These are phyloP conservation scores for Galerucella pusilla DNA, from an alignment of 2,888 invertebrate species.

Conservation along the genomic window DNA sequence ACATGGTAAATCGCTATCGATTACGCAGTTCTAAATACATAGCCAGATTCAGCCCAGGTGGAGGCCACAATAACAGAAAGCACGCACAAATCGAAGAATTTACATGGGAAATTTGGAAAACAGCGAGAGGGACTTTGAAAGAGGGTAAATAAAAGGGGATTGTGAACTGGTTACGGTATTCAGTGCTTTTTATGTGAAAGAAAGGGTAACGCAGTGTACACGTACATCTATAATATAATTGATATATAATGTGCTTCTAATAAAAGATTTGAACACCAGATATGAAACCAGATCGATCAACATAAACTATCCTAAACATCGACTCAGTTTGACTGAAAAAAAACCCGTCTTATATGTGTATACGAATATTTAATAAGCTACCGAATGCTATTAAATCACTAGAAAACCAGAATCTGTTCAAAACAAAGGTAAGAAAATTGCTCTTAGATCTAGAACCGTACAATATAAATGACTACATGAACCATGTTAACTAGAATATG, in stretches of 20 bases:
- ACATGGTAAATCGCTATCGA: conserved; percentile 5
- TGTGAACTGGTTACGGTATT: neutral
- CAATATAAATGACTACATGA: too few relatives aligned
- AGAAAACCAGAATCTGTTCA: too few relatives aligned
- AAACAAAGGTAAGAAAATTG: too few relatives aligned
- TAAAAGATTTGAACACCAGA: too few relatives aligned
- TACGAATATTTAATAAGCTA: too few relatives aligned
- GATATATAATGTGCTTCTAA: neutral
- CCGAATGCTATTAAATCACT: too few relatives aligned
- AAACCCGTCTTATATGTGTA: too few relatives aligned
- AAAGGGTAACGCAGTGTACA: neutral
- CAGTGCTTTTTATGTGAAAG: neutral
- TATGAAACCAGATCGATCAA: too few relatives aligned
- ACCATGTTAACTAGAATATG: too few relatives aligned
- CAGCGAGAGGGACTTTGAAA: neutral
- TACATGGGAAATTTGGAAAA: conserved; percentile 10
- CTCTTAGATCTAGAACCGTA: too few relatives aligned
- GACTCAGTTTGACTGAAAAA: too few relatives aligned
- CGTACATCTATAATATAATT: neutral
- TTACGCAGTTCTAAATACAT: conserved; percentile 10
- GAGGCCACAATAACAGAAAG: conserved; percentile 16
- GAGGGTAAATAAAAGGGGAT: conserved; percentile 5
- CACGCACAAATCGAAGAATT: conserved; percentile 22
- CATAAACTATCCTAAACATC: too few relatives aligned
- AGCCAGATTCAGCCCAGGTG: conserved; percentile 16